Base-by-base conservation (phyloP, 2,797 vertebrate genomes). In the Microchirus variegatus region DNA sequence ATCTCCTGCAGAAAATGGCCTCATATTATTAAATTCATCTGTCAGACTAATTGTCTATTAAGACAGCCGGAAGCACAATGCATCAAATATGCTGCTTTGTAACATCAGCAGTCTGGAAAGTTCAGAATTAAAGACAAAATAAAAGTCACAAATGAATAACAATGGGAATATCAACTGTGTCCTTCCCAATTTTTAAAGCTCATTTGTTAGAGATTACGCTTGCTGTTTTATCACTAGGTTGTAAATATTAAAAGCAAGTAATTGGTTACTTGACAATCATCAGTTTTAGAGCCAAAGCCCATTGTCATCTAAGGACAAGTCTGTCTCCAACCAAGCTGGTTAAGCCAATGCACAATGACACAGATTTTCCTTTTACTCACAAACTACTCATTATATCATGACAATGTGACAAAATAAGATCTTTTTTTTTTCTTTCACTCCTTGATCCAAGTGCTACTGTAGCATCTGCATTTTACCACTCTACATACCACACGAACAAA, bases 21-120 rank as follows among this genome's bases (percentile, higher is more conserved):
- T 90, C 69, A 59, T 85, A 87, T 90, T 88, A 55, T 85, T 84
- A 86, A 81, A 87, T 87, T 87, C 73, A 82, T 88, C 73, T 75
- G 84, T 87, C 83, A 85, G 72, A 68, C 77, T 90, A 90, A 91
- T 90, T 87, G 80, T 86, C 74, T 71, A 77, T 68, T 42, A 65
- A 83, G 84, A 83, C 84, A 83, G 86, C 72, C 78, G 64, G 77
- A 52, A 83, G 74, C 81, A 67, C 70, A 82, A 76, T 31, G 31
- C 31, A 31, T 31, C 31, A 31, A 77, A 75, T 53, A 59, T 75
- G 77, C 78, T 81, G 63, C 67, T 9, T 66, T 47, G 26, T 48
- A 68, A 80, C 70, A 83, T 80, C 82, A 81, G 76, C 73, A 78
- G 66, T 83, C 85, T 83, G 80, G 74, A 63, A 59, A 77, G 71